Base-by-base conservation (phyloP, 2,888 invertebrate species). In the Melolontha melolontha region DNA sequence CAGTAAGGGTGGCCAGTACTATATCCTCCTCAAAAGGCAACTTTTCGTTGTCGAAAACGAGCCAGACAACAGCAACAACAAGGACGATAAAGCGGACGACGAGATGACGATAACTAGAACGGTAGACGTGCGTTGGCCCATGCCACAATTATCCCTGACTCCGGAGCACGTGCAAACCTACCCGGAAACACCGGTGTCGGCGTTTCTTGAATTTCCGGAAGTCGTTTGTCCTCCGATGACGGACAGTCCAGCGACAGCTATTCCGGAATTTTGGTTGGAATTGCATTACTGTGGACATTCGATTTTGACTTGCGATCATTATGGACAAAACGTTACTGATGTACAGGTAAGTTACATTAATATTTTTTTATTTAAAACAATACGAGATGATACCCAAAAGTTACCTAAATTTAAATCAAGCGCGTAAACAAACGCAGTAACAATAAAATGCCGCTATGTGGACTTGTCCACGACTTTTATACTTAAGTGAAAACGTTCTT, bases 101-200 rank as follows among this genome's bases (percentile, higher is more conserved):
- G 27, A 11, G 54, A 59, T 54, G 51, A 74, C 70, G 55, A 81
- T 81, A 67, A 82, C 87, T 1, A 86, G 87, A 83, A 86, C 89
- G 68, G 86, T 94, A 76, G 93, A 94, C 76, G 94, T 94, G 5
- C 87, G 91, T 82, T 94, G 94, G 94, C 94, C 94, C 5, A 86
- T 87, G 68, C 92, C 93, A 6, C 81, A 82, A 72, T 81, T 94
- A 74, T 88, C 89, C 59, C 86, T 94, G 55, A 91, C 90, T 66
- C 92, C 93, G 2, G 91, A 92, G 76, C 89, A 90, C 75, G 89
- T 94, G 63, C 89, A 90, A 76, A 94, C 94, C 54, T 94, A 93
- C 82, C 94, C 94, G 4, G 91, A 90, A 54, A 85, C 87, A 69
- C 89, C 91, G 29, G 91, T 94, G 71, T 89, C 88, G 73, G 92